Conservation (phyloP, 1,140 invertebrate species). For the Drosophila kanapiae region DNA sequence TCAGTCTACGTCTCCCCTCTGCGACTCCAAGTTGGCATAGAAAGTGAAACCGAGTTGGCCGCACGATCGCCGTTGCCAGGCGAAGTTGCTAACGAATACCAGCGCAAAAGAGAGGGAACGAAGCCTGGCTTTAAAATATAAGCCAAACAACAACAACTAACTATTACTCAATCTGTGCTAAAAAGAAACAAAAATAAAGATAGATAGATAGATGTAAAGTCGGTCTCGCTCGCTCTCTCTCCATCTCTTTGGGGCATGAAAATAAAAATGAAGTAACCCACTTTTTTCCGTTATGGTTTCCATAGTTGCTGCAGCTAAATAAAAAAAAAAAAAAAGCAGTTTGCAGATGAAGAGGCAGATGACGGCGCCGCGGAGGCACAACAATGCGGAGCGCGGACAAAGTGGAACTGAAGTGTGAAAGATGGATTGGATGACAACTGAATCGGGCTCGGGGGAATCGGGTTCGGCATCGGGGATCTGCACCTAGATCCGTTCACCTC, state of each 20-base stretch:
- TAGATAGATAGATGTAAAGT: slow-evolving; percentile 76
- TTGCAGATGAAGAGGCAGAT: slow-evolving; percentile 22
- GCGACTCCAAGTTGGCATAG: slow-evolving; percentile 56
- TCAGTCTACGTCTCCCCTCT: slow-evolving; percentile 42
- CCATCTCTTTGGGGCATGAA: slow-evolving; percentile 59
- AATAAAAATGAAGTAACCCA: slow-evolving; percentile 82
- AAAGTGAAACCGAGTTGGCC: slow-evolving; percentile 81
- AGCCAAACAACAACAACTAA: slow-evolving; percentile 69
- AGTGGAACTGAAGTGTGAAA: slow-evolving; percentile 68
- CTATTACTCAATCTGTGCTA: slow-evolving; percentile 84
- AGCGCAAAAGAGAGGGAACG: slow-evolving; percentile 41
- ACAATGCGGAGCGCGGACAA: slow-evolving; percentile 57
- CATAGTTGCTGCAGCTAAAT: slow-evolving; percentile 50
- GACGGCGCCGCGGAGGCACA: slow-evolving; percentile 31
- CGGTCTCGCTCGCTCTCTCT: slow-evolving; percentile 9
- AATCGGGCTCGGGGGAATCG: slow-evolving; percentile 30
- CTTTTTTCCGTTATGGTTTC: slow-evolving; percentile 77
- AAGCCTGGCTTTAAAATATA: slow-evolving; percentile 76
- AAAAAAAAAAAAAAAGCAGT: background rate
- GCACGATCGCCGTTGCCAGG: slow-evolving; percentile 70
- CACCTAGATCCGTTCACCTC: slow-evolving; percentile 7
- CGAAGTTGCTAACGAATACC: slow-evolving; percentile 34
- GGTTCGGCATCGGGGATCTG: slow-evolving; percentile 9
- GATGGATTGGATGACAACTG: slow-evolving; percentile 57
- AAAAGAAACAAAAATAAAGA: slow-evolving; percentile 71